Percentiles rank a stretch among this genome's conserved stretches.
Conservation (phyloP, 2,888 invertebrate species). For the Drosophila engyochracea region DNA sequence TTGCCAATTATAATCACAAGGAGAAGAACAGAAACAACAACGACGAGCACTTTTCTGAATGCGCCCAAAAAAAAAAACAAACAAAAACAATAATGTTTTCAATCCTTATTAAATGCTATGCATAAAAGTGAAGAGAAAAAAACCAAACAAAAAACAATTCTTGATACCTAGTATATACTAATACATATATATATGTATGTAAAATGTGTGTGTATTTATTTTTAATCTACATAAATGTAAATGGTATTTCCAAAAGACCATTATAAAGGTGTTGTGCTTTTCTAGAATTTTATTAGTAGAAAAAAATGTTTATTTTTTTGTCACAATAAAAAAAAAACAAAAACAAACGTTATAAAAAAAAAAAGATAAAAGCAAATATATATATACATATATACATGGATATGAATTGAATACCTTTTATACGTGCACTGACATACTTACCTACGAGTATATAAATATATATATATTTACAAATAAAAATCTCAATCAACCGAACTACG, state of each 20-base stretch:
- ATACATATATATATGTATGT: conserved; percentile 61
- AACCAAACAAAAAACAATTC: conserved; percentile 50
- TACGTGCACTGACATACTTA: conserved; percentile 83
- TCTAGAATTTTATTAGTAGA: conserved; percentile 83
- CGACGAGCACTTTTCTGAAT: conserved; percentile 36
- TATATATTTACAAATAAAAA: conserved; percentile 61
- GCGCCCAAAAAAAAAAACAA: conserved; percentile 10
- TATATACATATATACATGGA: conserved; percentile 68
- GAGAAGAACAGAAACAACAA: conserved; percentile 17
- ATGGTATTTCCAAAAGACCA: conserved; percentile 84
- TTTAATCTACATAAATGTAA: conserved; percentile 71
- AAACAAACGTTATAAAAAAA: conserved; percentile 51
- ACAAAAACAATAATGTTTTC: conserved; percentile 53
- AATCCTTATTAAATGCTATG: conserved; percentile 69
- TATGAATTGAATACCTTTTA: conserved; percentile 79
- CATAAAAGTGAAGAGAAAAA: conserved; percentile 49
- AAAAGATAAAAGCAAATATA: conserved; percentile 46
- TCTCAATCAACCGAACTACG: conserved; percentile 71
- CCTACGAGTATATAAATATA: conserved; percentile 64
- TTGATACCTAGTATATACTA: conserved; percentile 64
- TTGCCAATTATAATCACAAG: conserved; percentile 22
- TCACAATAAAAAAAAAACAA: conserved; percentile 64
- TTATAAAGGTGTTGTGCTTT: conserved; percentile 85
- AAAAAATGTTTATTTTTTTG: conserved; percentile 74
- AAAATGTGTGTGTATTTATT: conserved; percentile 75